phyloP scores from a whole-genome alignment of 2,797 vertebrate species.

The Pterois miles region DNA sequence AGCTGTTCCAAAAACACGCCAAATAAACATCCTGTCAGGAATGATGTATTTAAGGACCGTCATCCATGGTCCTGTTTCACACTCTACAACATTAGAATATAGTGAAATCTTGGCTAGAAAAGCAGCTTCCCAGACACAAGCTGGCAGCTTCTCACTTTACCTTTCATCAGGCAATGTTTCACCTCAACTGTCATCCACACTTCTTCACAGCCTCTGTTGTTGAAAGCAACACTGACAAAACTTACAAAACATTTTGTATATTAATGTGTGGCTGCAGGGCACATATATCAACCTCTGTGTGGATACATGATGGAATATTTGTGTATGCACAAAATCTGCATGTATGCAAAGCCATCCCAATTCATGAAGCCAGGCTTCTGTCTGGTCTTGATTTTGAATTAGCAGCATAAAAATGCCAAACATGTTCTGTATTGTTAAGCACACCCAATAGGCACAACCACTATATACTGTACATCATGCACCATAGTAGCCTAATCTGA shows the following conservation, averaged over 20 bases:
- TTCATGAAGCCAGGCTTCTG: not conserved
- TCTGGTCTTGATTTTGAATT: not conserved
- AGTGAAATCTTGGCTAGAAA: not conserved
- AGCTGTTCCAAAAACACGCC: not conserved
- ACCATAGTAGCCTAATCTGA: not conserved
- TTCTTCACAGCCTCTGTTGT: not conserved
- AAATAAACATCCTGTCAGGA: not conserved
- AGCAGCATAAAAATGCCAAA: not conserved
- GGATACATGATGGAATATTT: not conserved
- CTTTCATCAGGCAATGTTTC: constrained; percentile 4
- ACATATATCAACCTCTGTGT: not conserved
- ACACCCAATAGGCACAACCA: not conserved
- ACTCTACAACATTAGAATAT: not conserved
- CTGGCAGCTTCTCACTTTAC: not conserved
- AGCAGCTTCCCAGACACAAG: not conserved
- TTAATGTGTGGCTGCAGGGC: not conserved
- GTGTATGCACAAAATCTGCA: not conserved
- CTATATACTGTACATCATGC: not conserved
- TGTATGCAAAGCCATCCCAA: not conserved
- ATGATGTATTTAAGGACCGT: not conserved
- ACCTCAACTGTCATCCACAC: constrained; percentile 6
- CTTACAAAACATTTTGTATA: not conserved
- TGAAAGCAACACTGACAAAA: constrained; percentile 1
- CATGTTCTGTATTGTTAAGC: not conserved
- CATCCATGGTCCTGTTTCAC: not conserved